Evolutionary conservation across 2,888 invertebrate species (phyloP), one percentile per base, ranked within the genome.

Genomic region (Rhagium mordax): DNA sequence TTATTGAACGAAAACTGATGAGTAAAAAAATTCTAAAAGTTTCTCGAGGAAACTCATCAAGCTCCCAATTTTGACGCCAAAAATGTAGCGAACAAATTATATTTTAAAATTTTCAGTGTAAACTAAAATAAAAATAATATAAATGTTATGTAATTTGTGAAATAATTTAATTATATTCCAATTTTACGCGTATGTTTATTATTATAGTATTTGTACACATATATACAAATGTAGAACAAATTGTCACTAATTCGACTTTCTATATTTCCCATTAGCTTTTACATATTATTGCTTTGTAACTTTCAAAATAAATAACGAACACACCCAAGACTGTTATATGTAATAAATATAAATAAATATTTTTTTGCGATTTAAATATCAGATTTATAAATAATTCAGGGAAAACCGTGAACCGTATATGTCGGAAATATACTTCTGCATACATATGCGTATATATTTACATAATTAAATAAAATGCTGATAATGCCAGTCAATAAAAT

Each of bases 261-360:
- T 47, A 4, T 47, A 21, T 51, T 13, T 59, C 16, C 15, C 27
- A 41, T 59, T 24, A 59, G 33, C 10, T 20, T 59, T 8, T 59
- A 59, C 29, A 29, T 59, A 59, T 24, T 24, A 24, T 59, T n/a
- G 55, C n/a, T n/a, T 41, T 59, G 29, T 21, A 47, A 61, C 61
- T 61, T 47, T 61, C 41, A 41, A 41, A n/a, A n/a, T 24, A 41
- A 41, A 3, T 41, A 41, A 41, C n/a, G 4, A n/a, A 41, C n/a
- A n/a, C 21, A 61, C 21, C 18, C 18, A 47, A 16, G 5, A 10
- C 16, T 16, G 8, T 59, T 20, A 18, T 53, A 7, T 16, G 33
- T 7, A 18, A 29, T 29, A 59, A 59, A 59, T 59, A 33, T 20
- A n/a, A 20, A 55, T 55, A 59, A n/a, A n/a, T n/a, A n/a, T n/a